phyloP scores from a whole-genome alignment of 2,888 invertebrate species.

The Elaeidobius kamerunicus region DNA sequence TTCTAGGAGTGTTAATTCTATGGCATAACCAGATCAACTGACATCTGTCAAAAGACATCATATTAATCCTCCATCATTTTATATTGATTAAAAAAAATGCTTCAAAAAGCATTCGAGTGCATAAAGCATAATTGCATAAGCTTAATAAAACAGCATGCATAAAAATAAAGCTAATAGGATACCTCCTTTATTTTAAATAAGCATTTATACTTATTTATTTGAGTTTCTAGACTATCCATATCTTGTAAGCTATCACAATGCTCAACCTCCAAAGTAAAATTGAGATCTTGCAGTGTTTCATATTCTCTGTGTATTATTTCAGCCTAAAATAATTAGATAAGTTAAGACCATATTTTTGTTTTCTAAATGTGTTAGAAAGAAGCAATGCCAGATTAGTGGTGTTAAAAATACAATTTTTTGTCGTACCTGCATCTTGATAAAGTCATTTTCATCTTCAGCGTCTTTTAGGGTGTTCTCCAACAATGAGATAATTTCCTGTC shows the following conservation, averaged over 20 bases:
- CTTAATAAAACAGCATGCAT: not conserved
- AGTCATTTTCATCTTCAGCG: constrained; percentile 32
- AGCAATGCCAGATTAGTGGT: not conserved
- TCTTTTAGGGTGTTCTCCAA: constrained; percentile 27
- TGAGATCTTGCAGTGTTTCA: constrained; percentile 42
- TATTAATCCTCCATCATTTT: too few relatives aligned
- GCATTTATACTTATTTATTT: constrained; percentile 44
- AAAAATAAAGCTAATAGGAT: constrained; percentile 19
- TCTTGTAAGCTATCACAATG: constrained; percentile 46
- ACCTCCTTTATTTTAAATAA: constrained; percentile 42
- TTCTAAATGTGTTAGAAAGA: constrained; percentile 1
- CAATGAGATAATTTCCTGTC: constrained; percentile 16
- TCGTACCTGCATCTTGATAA: constrained; percentile 31
- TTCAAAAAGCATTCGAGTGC: not conserved
- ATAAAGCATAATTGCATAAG: not conserved
- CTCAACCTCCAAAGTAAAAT: constrained; percentile 45
- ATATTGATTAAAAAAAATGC: not conserved
- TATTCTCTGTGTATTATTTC: constrained; percentile 22
- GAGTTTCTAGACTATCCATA: constrained; percentile 42
- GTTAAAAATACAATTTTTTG: too few relatives aligned
- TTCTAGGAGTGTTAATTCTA: not conserved
- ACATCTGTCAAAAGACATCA: not conserved
- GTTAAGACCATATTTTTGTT: too few relatives aligned
- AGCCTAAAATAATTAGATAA: constrained; percentile 11
- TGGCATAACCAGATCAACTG: not conserved